These are phyloP conservation scores for Pelecanoides urinatrix DNA, from an alignment of 2,113 vertebrate species.

Conservation along the genomic window DNA sequence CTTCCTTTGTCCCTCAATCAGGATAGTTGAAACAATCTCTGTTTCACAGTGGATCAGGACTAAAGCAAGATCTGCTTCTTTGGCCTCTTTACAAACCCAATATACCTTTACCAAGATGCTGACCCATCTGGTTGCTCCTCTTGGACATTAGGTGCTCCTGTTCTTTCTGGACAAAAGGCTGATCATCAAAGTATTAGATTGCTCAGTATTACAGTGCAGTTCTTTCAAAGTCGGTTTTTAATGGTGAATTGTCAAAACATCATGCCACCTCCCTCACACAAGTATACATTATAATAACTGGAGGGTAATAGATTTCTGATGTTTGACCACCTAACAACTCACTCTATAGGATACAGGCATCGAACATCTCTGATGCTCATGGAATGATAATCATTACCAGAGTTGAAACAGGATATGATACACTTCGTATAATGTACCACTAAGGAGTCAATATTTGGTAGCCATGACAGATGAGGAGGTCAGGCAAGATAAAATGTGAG, in stretches of 20 bases:
- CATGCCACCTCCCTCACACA: not conserved
- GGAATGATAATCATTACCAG: not conserved
- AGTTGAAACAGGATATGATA: not conserved
- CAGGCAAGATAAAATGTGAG: not conserved
- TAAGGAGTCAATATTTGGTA: not conserved
- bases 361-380: not conserved
- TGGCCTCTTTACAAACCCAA: not conserved
- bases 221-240: not conserved
- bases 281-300: not conserved
- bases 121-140: not conserved
- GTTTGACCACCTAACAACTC: not conserved
- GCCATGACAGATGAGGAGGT: not conserved
- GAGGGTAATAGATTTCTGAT: not conserved
- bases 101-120: not conserved
- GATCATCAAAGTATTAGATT: not conserved
- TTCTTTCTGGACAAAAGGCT: not conserved
- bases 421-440: not conserved
- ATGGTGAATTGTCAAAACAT: not conserved
- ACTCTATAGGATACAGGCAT: not conserved
- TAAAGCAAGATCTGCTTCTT: not conserved
- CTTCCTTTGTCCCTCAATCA: not conserved
- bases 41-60: not conserved
- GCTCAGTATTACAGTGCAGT: not conserved
- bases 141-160: not conserved
- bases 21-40: not conserved